Base-by-base conservation (phyloP, 2,797 vertebrate genomes). In the Mergus octosetaceus region DNA sequence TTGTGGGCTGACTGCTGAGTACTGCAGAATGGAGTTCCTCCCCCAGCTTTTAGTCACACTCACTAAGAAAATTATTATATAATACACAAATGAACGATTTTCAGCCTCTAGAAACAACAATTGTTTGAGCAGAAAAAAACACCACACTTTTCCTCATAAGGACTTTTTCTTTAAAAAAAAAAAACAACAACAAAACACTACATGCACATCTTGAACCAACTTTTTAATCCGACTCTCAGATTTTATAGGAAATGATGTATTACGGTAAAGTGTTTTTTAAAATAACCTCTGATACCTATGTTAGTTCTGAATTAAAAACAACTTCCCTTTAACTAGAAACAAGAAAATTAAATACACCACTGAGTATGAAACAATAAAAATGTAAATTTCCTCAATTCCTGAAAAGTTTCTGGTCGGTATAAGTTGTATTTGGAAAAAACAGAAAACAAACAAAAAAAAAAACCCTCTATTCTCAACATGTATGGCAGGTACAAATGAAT, bases 1-100 rank as follows among this genome's bases (percentile, higher is more conserved):
- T 0, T 71, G 27, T 3, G 5, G 34, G 39, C 41, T 88, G 66
- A 65, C 6, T 38, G 66, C 25, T 54, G 8, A 60, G 0, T 0
- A 57, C 12, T 4, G 25, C 1, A 1, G 74, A 65, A 2, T 1
- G 36, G 15, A 82, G 24, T 69, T 65, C 28, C 43, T 60, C 45
- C 36, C 24, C 22, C 30, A 81, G n/a, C 13, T 58, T 27, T 57
- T 28, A 64, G 28, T 51, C 32, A 72, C 4, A 25, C 6, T 57
- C 47, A 54, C 36, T 36, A 74, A 27, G 19, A 66, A 78, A 65
- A 61, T 6, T 34, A 2, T 24, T 77, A 61, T 64, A 3, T 2
- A 64, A 27, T 9, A 70, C 5, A 54, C 0, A 0, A 28, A 41
- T 8, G 72, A 81, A 86, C 28, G 4, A 58, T 17, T 82, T 85